Evolutionary conservation across 2,888 invertebrate species (phyloP), one percentile per base, ranked within the genome.

Genomic region (Fragum whitleyi): DNA sequence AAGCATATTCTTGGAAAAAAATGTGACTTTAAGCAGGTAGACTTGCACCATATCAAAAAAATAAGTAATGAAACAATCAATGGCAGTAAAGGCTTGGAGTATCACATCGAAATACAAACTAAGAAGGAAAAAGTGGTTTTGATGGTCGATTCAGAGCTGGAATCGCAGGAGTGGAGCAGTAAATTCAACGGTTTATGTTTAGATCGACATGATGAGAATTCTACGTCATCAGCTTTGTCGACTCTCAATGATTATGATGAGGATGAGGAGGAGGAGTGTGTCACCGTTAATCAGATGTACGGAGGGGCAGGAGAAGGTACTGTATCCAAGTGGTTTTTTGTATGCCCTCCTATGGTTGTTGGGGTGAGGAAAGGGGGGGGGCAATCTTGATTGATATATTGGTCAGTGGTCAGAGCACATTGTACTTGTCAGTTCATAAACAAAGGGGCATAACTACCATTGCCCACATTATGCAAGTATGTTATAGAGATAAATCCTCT

Each of bases 271-370:
- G 78, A 79, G 42, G 77, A 81, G 53, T 68, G 75, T 21, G 36
- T 77, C 14, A 79, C 80, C 14, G n/a, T 77, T 2, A 85, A 81
- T 53, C 55, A 71, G 65, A 81, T 85, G 84, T 85, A 85, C 79
- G 79, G 74, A 19, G 28, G 59, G n/a, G 19, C 72, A 39, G 65
- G 36, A 62, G 57, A 73, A 51, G 72, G 77, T 78, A 78, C n/a
- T n/a, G n/a, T n/a, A n/a, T n/a, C n/a, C n/a, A n/a, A n/a, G n/a
- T n/a, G n/a, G 23, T 26, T 51, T n/a, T n/a, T n/a, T n/a, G n/a
- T n/a, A n/a, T n/a, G n/a, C 11, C n/a, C 11, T n/a, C n/a, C n/a
- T n/a, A n/a, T n/a, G n/a, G n/a, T n/a, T n/a, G n/a, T n/a, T 47
- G 11, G 11, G 11, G 11, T 47, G 19, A 47, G 11, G 19, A 47